phyloP scores from a whole-genome alignment of 2,888 invertebrate genomes.

The Clitarchus hookeri region DNA sequence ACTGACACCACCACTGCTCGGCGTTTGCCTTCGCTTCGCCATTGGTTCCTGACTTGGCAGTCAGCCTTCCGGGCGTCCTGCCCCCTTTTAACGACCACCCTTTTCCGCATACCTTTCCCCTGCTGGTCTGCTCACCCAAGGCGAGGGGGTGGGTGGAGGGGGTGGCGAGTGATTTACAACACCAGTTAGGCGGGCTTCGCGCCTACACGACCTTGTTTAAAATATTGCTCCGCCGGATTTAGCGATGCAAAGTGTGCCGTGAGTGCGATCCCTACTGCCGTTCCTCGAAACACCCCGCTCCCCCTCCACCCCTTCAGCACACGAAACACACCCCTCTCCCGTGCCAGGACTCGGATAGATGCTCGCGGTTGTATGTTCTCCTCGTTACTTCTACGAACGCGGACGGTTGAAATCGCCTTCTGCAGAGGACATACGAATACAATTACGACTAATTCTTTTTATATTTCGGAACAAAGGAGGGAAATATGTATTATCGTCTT shows the following conservation, averaged over 20 bases:
- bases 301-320: background rate
- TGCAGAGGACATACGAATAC: too few species aligned
- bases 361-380: background rate
- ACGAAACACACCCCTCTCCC: background rate
- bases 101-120: conserved; percentile 4
- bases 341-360: background rate
- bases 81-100: background rate
- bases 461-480: too few species aligned
- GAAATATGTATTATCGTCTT: background rate
- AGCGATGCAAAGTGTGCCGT: background rate
- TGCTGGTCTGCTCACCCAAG: background rate
- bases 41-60: conserved; percentile 7
- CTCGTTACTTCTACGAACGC: too few species aligned
- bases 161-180: background rate
- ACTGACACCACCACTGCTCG: background rate
- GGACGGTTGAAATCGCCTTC: too few species aligned
- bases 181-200: conserved; percentile 2
- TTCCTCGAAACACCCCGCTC: too few species aligned
- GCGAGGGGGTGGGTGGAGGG: background rate
- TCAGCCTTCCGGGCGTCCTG: background rate
- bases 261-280: background rate
- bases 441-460: too few species aligned
- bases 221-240: background rate
- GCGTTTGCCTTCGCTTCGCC: background rate
- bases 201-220: conserved; percentile 3